A percentile compares a stretch with the other conserved stretches of the same genome.
Evolutionary conservation across 2,797 vertebrate species (phyloP).

Genomic region (Balearica regulorum): DNA sequence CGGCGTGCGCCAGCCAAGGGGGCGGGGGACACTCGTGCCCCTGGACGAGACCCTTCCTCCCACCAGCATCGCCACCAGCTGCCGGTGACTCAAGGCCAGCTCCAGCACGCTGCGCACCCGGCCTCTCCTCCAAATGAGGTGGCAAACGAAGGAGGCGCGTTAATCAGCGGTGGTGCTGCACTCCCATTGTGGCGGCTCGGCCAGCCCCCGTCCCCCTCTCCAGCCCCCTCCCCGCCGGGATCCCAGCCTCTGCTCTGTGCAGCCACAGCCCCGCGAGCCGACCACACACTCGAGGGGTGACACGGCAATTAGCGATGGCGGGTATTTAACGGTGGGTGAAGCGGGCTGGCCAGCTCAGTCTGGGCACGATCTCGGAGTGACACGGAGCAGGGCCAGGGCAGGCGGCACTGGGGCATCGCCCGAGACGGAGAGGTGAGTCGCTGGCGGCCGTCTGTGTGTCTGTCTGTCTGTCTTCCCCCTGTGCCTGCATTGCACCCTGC

Average conservation of each 20-base stretch:
- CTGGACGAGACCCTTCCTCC: no score
- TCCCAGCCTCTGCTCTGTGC: background rate
- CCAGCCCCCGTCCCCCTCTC: background rate
- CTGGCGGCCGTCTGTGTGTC: background rate
- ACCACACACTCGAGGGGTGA: background rate
- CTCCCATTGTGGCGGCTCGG: background rate
- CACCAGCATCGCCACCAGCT: background rate
- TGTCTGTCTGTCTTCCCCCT: background rate
- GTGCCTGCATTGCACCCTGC: background rate
- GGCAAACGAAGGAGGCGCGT: background rate
- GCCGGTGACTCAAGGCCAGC: background rate
- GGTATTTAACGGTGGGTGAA: conserved; percentile 38
- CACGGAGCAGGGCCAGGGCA: background rate
- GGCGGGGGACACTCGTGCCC: no score
- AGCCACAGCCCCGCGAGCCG: background rate
- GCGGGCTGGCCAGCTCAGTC: background rate
- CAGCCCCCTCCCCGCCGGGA: conserved; percentile 18
- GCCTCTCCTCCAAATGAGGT: background rate
- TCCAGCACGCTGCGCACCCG: background rate
- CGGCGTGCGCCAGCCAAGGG: fast-evolving
- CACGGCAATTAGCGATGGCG: background rate
- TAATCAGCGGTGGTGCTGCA: fast-evolving
- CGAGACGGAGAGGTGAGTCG: background rate
- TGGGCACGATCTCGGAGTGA: background rate
- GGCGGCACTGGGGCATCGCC: background rate